Base-by-base conservation (phyloP, 2,797 vertebrate genomes). In the Saxicola maurus region DNA sequence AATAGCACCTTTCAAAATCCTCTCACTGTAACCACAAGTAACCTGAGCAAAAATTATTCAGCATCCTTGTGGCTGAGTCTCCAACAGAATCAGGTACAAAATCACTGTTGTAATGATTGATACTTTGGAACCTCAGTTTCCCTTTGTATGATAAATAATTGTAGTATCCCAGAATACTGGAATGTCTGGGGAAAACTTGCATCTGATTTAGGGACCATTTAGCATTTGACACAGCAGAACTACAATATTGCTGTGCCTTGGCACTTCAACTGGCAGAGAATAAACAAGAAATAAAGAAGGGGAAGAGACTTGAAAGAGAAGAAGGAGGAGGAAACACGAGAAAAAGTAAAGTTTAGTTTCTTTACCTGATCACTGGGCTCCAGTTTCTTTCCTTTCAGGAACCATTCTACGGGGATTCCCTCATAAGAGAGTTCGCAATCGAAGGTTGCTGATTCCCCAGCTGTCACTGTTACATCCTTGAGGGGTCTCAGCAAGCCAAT, bases 401-500 rank as follows among this genome's bases (percentile, higher is more conserved):
- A 98, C 99, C 99, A 99, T 86, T 99, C 98, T 81, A 99, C 99
- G 17, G 97, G 94, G 86, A 99, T 98, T 93, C 97, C 99, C 86
- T 99, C 99, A 7, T 98, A 99, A 10, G 99, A 99, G 66, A 99
- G 98, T 95, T 99, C 99, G 0, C 99, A 99, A 59, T 99, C 98
- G 19, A 99, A 99, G 91, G 98, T 99, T 95, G 99, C 99, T 2
- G 98, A 98, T 96, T 99, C 98, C n/a, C 99, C 99, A n/a, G 98
- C 99, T 6, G 98, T 99, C 94, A 99, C 98, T 2, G 98, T 98
- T 91, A 98, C 98, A 93, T 99, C 98, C 94, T 98, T 98, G 80
- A 99, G 98, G 40, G 98, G 98, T 95, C 97, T 97, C 76, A 96
- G 87, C 84, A 99, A 96, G 94, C 98, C 96, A 91, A 99, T 98